A percentile compares a stretch with the other conserved stretches of the same genome.
Evolutionary conservation across 2,888 invertebrate species (phyloP).

Genomic region (Melinaea marsaeus): DNA sequence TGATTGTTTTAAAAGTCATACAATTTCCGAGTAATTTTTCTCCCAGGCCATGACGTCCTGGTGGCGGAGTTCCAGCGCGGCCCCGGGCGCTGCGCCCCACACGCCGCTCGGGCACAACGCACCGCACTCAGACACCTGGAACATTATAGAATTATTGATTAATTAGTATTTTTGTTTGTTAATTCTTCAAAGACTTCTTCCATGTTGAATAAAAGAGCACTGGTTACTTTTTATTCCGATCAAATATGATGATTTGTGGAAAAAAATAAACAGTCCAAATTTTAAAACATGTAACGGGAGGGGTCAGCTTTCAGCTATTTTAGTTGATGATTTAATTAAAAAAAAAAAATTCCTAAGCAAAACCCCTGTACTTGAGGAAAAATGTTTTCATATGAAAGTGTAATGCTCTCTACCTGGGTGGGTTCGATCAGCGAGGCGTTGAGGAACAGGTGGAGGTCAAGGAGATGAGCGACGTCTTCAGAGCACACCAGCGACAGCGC

Average conservation of each 20-base stretch:
- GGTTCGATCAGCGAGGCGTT: slow-evolving; percentile 81
- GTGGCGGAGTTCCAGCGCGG: slow-evolving; percentile 89
- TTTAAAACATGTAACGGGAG: neutral
- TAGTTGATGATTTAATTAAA: too few relatives aligned
- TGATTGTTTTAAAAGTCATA: slow-evolving; percentile 57
- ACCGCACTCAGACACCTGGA: slow-evolving; percentile 44
- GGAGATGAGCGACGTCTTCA: slow-evolving; percentile 93
- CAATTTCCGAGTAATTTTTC: slow-evolving; percentile 85
- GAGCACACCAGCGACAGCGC: slow-evolving; percentile 94
- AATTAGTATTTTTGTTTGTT: neutral
- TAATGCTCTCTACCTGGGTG: slow-evolving; percentile 27
- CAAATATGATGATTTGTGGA: neutral
- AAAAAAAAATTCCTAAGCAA: too few relatives aligned
- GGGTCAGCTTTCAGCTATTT: too few relatives aligned
- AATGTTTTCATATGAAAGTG: neutral
- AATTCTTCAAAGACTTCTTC: too few relatives aligned
- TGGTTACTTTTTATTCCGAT: neutral
- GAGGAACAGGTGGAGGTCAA: slow-evolving; percentile 97
- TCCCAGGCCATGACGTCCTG: slow-evolving; percentile 86
- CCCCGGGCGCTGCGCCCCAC: slow-evolving; percentile 89
- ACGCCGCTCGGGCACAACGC: slow-evolving; percentile 76
- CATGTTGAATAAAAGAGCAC: too few relatives aligned
- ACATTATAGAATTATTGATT: slow-evolving; percentile 1
- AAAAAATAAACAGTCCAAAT: neutral
- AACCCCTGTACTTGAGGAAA: neutral